A percentile compares a stretch with the other conserved stretches of the same genome.
phyloP scores from a whole-genome alignment of 2,797 vertebrate species.

The Carapus acus region DNA sequence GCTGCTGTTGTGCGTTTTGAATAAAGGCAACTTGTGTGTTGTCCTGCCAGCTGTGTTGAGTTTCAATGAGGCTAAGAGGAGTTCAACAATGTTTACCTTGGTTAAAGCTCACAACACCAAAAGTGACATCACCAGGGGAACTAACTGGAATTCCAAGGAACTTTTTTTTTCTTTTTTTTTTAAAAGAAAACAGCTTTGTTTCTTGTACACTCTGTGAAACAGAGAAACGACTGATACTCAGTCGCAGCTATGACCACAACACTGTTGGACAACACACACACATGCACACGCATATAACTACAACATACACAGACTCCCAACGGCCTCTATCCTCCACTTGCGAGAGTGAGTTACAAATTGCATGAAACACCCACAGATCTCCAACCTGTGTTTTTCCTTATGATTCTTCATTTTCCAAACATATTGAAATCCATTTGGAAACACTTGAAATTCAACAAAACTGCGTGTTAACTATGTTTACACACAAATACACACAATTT shows the following conservation, averaged over 20 bases:
- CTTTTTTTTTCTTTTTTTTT: neutral
- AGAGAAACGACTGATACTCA: conserved; percentile 77
- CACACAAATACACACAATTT: too few species aligned
- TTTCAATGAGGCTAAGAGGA: conserved; percentile 60
- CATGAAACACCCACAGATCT: too few species aligned
- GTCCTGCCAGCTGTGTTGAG: conserved; percentile 61
- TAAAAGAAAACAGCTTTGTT: conserved; percentile 26
- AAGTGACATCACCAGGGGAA: conserved; percentile 63
- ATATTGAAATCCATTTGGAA: too few species aligned
- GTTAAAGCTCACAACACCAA: too few species aligned
- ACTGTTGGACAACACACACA: conserved; percentile 39
- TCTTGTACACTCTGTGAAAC: conserved; percentile 33
- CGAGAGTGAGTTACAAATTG: conserved; percentile 44
- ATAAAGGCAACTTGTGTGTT: conserved; percentile 57
- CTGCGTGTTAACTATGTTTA: too few species aligned
- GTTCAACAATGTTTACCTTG: conserved; percentile 63
- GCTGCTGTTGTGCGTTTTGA: too few species aligned
- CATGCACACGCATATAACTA: conserved; percentile 37
- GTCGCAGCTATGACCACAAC: conserved; percentile 68
- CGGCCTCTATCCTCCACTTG: conserved; percentile 55
- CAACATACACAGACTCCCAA: conserved; percentile 40
- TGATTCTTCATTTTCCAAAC: too few species aligned
- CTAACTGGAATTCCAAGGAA: conserved; percentile 62
- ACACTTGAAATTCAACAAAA: too few species aligned
- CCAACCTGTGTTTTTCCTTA: too few species aligned